phyloP scores from a whole-genome alignment of 1,140 invertebrate genomes.

The Apis laboriosa region DNA sequence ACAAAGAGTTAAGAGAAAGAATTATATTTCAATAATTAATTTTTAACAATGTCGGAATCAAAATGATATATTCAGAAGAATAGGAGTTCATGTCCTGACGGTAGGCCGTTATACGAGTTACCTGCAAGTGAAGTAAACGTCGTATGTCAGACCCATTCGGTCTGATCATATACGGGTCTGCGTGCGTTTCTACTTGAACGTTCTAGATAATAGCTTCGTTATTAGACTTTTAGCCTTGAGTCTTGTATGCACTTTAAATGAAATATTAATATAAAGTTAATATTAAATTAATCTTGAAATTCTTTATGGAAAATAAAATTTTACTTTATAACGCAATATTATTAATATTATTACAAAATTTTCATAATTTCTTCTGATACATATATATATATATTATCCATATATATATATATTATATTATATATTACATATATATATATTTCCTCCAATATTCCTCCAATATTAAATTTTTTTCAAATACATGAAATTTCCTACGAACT shows the following conservation, averaged over 20 bases:
- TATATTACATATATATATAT: too few relatives aligned
- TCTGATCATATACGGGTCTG: constrained; percentile 13
- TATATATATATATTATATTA: too few relatives aligned
- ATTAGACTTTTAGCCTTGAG: neutral
- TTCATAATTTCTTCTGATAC: too few relatives aligned
- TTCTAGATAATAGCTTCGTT: neutral
- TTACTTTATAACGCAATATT: too few relatives aligned
- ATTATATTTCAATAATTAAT: neutral
- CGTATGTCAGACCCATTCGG: constrained; percentile 9
- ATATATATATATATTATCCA: too few relatives aligned
- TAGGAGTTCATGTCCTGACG: neutral
- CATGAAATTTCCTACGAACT: too few relatives aligned
- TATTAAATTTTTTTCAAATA: neutral
- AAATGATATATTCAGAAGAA: neutral
- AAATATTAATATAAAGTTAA: neutral
- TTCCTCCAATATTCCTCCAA: neutral
- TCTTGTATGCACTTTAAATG: neutral
- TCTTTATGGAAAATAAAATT: neutral
- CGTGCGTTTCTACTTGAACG: constrained; percentile 15
- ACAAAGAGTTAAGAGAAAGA: neutral
- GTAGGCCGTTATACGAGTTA: neutral
- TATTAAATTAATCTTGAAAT: neutral
- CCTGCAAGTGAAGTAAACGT: constrained; percentile 30
- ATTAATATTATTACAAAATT: too few relatives aligned
- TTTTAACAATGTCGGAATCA: neutral